phyloP scores from a whole-genome alignment of 2,888 invertebrate genomes.

The Nebria brevicollis region DNA sequence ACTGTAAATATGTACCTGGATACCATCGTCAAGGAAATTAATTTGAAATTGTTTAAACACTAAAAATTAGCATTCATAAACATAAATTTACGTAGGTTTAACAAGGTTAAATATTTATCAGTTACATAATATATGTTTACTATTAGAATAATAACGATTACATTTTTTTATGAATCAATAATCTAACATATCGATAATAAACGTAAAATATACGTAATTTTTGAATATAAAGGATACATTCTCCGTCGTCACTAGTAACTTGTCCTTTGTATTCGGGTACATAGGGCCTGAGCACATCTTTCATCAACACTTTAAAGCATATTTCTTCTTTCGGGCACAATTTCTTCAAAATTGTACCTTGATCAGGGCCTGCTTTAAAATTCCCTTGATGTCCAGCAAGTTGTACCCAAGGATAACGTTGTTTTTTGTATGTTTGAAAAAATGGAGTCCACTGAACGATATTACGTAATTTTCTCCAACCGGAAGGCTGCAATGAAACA shows the following conservation, averaged over 20 bases:
- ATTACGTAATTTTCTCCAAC: slow-evolving; percentile 93
- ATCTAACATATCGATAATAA: neutral
- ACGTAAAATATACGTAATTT: neutral
- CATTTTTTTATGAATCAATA: neutral
- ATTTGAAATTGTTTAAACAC: neutral
- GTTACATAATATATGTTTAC: neutral
- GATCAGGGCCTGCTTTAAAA: slow-evolving; percentile 92
- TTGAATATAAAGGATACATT: slow-evolving; percentile 71
- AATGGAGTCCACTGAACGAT: slow-evolving; percentile 97
- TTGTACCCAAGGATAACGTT: slow-evolving; percentile 96
- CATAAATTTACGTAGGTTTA: neutral
- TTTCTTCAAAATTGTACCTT: slow-evolving; percentile 94
- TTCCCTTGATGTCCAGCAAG: slow-evolving; percentile 95
- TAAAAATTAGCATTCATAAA: neutral
- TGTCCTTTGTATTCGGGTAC: slow-evolving; percentile 95
- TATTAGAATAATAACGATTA: neutral
- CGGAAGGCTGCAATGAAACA: slow-evolving; percentile 79
- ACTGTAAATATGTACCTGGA: slow-evolving; percentile 79
- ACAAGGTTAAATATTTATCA: neutral
- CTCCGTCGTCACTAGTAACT: slow-evolving; percentile 80
- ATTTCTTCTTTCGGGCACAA: slow-evolving; percentile 89
- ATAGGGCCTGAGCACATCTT: slow-evolving; percentile 86
- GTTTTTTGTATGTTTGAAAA: slow-evolving; percentile 96
- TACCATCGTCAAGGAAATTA: slow-evolving; percentile 11
- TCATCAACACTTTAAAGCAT: slow-evolving; percentile 89